Percentiles rank a stretch among this genome's conserved stretches.
Evolutionary conservation across 2,797 vertebrate genomes (phyloP).

Genomic region (Sorex maritimensis): DNA sequence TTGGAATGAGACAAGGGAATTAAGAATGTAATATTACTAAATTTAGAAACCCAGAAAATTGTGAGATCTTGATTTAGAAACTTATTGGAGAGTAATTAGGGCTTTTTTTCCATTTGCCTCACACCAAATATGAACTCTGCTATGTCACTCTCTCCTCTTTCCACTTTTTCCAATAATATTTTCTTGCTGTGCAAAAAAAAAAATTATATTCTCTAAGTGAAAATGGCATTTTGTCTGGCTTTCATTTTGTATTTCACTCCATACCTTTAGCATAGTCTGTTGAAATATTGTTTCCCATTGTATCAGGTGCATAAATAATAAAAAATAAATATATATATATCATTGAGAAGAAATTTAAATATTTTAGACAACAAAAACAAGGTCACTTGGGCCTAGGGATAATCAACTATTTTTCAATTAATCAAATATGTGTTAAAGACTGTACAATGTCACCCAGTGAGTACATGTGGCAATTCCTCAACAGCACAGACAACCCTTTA

Average conservation of each 20-base stretch:
- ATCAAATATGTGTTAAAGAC: background rate
- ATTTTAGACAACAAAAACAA: constrained; percentile 1
- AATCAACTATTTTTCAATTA: background rate
- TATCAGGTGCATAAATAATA: background rate
- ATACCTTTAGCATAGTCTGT: background rate
- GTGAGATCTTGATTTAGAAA: constrained; percentile 77
- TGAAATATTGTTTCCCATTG: background rate
- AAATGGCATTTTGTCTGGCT: constrained; percentile 21
- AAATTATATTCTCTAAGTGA: background rate
- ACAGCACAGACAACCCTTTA: background rate
- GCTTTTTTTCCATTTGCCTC: constrained; percentile 47
- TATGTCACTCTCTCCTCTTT: constrained; percentile 6
- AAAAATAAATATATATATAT: constrained; percentile 7
- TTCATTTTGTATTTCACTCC: background rate
- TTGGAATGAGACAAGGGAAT: constrained; percentile 59
- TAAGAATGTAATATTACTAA: constrained; percentile 77
- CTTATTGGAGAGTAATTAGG: constrained; percentile 28
- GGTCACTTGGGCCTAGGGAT: background rate
- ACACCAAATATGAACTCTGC: constrained; percentile 31
- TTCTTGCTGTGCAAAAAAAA: constrained; percentile 11
- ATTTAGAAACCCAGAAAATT: constrained; percentile 78
- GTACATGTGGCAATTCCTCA: background rate
- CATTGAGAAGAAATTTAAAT: constrained; percentile 5
- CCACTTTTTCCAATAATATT: constrained; percentile 53
- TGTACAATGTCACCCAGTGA: background rate